These are phyloP conservation scores for Dunckerocampus dactyliophorus DNA, from an alignment of 2,113 vertebrate species.

Conservation along the genomic window DNA sequence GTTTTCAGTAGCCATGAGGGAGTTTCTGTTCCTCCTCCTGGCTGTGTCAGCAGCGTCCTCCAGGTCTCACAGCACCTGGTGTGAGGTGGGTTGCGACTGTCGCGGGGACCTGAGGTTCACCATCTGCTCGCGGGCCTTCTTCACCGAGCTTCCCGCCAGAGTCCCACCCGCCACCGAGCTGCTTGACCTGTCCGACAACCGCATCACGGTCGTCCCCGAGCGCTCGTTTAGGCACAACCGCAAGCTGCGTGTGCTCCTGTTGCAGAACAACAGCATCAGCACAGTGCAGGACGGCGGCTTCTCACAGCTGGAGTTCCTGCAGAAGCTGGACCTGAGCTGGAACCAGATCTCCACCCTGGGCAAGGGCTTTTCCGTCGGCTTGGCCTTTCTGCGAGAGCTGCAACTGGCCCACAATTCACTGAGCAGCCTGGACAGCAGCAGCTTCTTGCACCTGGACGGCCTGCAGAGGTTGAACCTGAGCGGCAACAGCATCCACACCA, in stretches of 20 bases:
- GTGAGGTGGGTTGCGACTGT: constrained; percentile 63
- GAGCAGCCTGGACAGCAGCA: constrained; percentile 45
- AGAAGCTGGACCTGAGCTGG: constrained; percentile 75
- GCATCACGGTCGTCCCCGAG: constrained; percentile 53
- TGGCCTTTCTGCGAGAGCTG: constrained; percentile 68
- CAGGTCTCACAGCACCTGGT: constrained; percentile 34
- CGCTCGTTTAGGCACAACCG: constrained; percentile 60
- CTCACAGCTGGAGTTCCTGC: constrained; percentile 67
- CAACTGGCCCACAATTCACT: constrained; percentile 70
- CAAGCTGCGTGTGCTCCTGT: constrained; percentile 68
- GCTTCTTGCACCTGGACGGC: constrained; percentile 70
- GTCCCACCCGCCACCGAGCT: constrained; percentile 68
- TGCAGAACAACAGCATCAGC: constrained; percentile 73
- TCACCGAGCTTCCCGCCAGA: constrained; percentile 44
- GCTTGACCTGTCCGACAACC: constrained; percentile 75
- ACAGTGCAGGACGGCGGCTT: constrained; percentile 64
- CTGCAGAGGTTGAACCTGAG: constrained; percentile 73
- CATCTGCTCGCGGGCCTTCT: constrained; percentile 64
- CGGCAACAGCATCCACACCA: constrained; percentile 64
- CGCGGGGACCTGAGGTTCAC: constrained; percentile 62
- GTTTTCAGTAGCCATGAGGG: constrained; percentile 38
- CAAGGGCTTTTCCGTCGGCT: constrained; percentile 66
- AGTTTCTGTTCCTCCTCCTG: constrained; percentile 42
- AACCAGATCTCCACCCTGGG: constrained; percentile 66
- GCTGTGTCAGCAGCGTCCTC: constrained; percentile 14